Conservation (phyloP, 2,888 invertebrate species). For the Pyrrhia umbra region DNA sequence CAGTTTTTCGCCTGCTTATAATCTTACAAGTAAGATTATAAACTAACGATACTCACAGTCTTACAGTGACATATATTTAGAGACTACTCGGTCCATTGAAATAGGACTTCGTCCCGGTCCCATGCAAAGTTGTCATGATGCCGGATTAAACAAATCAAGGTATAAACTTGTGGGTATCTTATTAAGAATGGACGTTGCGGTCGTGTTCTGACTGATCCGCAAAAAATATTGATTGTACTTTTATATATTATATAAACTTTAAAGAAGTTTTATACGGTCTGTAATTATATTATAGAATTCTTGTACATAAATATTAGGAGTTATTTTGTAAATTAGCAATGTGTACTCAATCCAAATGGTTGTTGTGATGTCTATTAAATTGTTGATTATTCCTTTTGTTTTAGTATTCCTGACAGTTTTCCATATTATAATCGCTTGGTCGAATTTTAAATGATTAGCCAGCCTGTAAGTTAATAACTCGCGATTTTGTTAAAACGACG, state of each 20-base stretch:
- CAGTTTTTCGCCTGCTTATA: no score
- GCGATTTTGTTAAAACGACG: no score
- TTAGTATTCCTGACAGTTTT: slow-evolving; percentile 8
- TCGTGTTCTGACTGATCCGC: slow-evolving; percentile 74
- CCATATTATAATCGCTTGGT: no score
- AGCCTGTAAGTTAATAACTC: no score
- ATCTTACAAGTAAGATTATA: no score
- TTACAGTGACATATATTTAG: no score
- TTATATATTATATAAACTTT: slow-evolving; percentile 72
- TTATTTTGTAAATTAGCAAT: slow-evolving; percentile 71
- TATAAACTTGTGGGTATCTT: slow-evolving; percentile 22
- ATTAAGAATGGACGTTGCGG: slow-evolving; percentile 38
- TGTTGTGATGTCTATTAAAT: slow-evolving; percentile 90
- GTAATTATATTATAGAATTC: slow-evolving; percentile 53
- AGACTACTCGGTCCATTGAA: not conserved
- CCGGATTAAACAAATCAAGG: not conserved
- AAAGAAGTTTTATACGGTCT: slow-evolving; percentile 70
- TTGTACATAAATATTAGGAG: slow-evolving; percentile 55
- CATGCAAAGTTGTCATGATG: not conserved
- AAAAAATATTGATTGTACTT: slow-evolving; percentile 66
- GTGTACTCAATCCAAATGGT: slow-evolving; percentile 88
- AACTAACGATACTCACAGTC: no score
- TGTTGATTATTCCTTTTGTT: slow-evolving; percentile 78
- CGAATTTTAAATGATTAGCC: no score
- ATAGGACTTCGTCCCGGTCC: not conserved